Conservation (phyloP, 2,797 vertebrate species). For the Parauchenoglanis ngamensis region DNA sequence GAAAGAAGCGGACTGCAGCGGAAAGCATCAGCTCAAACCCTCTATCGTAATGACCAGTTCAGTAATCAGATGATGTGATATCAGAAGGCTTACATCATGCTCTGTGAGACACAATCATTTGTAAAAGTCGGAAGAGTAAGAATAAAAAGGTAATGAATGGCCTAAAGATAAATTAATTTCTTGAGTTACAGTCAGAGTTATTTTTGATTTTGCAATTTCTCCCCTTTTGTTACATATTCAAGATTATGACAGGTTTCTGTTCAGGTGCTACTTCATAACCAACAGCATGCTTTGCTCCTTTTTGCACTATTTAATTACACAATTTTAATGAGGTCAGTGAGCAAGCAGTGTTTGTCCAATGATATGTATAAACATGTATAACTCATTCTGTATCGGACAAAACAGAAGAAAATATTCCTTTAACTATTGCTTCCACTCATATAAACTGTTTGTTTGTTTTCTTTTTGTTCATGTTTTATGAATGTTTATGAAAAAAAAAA, state of each 20-base stretch:
- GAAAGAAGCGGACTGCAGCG: conserved; percentile 36
- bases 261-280: conserved; percentile 65
- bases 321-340: conserved; percentile 54
- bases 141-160: conserved; percentile 49
- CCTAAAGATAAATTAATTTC: conserved; percentile 49
- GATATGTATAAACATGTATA: conserved; percentile 37
- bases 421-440: not conserved
- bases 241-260: conserved; percentile 51
- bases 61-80: conserved; percentile 43
- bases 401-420: conserved; percentile 52
- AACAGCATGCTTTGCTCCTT: conserved; percentile 76
- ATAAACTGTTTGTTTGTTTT: not conserved
- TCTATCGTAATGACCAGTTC: conserved; percentile 38
- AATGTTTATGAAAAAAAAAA: not conserved
- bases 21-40: conserved; percentile 36
- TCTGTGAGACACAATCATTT: conserved; percentile 87
- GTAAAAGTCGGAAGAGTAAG: conserved; percentile 31
- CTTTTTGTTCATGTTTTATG: conserved; percentile 8
- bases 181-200: conserved; percentile 56
- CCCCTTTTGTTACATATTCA: conserved; percentile 62
- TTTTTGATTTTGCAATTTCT: conserved; percentile 43
- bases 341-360: conserved; percentile 44
- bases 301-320: conserved; percentile 87
- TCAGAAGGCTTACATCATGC: conserved; percentile 57
- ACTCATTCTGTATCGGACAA: conserved; percentile 13